Evolutionary conservation across 2,888 invertebrate species (phyloP), one percentile per base, ranked within the genome.

Genomic region (Ashinkailepas kermadecensis): DNA sequence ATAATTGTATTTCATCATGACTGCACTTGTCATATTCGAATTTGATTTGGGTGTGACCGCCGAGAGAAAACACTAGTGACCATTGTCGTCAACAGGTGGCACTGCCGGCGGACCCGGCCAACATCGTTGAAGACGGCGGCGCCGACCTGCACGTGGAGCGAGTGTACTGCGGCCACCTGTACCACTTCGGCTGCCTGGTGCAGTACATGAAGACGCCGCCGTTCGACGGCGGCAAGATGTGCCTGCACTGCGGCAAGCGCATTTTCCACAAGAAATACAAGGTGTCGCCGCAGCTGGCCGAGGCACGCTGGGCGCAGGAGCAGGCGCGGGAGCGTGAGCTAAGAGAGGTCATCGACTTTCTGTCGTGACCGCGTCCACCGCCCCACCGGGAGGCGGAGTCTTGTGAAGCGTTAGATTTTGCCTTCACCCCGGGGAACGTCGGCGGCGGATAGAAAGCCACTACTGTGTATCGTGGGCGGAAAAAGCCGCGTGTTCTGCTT

Each of bases 211-310:
- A 92, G 85, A 90, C 91, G 82, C 93, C 93, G 18, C 93, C 93
- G 62, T 93, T 93, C 88, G 90, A 90, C 85, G 91, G 90, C 81
- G 93, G 93, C 82, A 93, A 93, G 86, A 89, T 90, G 83, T 93
- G 93, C 86, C 90, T 90, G 18, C 86, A 86, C 21, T 93, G 93
- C 86, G 90, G 90, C 11, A 88, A 91, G 84, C 90, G 90, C 85
- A 90, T 94, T 83, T 92, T 90, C 85, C 93, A 93, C 86, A 92
- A 92, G 84, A 93, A 92, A 85, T 94, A 93, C 92, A 91, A 91
- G 81, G 87, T 92, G 10, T 90, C 90, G 81, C 91, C 93, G 57
- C 91, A 91, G 86, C 87, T 93, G 62, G 92, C 92, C 0, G 93
- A 93, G 87, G 90, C 91, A 80, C 89, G 93, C 80, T 93, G 93